phyloP scores from a whole-genome alignment of 2,113 vertebrate species.

The Lepus europaeus region DNA sequence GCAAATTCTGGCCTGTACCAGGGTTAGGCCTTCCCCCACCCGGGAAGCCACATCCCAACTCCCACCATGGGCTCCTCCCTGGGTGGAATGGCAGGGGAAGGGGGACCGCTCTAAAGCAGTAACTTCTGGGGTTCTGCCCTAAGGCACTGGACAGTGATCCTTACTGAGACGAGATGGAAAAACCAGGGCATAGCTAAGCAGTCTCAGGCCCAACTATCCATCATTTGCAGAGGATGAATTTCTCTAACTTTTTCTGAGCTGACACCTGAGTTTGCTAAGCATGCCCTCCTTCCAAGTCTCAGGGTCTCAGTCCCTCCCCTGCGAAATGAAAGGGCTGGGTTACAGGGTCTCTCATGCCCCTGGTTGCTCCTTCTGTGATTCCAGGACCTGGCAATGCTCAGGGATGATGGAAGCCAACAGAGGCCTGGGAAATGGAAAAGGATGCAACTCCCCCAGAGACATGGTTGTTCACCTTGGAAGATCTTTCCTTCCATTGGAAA shows the following conservation, averaged over 20 bases:
- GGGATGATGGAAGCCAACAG: background rate
- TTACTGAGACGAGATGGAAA: slow-evolving; percentile 37
- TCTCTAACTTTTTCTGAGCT: slow-evolving; percentile 22
- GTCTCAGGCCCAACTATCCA: slow-evolving; percentile 58
- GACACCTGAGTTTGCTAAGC: background rate
- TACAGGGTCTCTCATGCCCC: background rate
- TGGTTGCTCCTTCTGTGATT: background rate
- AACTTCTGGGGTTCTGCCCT: slow-evolving; percentile 69
- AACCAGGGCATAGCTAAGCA: slow-evolving; percentile 59
- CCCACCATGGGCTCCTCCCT: background rate
- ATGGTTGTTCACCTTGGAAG: background rate
- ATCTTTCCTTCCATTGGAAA: background rate
- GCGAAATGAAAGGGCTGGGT: background rate
- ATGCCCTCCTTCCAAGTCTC: background rate
- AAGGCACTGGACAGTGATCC: slow-evolving; percentile 25
- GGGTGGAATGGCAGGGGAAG: background rate
- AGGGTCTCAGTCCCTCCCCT: background rate
- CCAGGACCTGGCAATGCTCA: background rate
- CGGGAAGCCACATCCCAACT: background rate
- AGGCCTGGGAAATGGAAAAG: background rate
- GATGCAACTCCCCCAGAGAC: background rate
- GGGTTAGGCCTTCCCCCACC: background rate
- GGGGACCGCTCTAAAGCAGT: slow-evolving; percentile 7
- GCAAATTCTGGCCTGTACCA: background rate
- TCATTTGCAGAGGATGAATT: slow-evolving; percentile 21